Evolutionary conservation across 1,140 invertebrate species (phyloP), one percentile per base, ranked within the genome.

Genomic region (Drosophila tristis): DNA sequence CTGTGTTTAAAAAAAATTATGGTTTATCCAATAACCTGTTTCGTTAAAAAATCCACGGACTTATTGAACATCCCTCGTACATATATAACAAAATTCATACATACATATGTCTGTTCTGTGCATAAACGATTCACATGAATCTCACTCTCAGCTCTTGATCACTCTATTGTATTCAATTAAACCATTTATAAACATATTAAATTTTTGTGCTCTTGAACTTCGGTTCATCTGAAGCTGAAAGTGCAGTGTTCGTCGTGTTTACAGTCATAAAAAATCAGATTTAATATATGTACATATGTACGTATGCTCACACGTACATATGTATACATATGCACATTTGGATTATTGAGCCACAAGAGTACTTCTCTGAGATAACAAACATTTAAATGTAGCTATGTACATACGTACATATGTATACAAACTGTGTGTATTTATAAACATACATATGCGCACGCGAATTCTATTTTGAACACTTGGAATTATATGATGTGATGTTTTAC

Each of bases 161-260:
- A 81, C 82, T 84, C 75, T 74, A 86, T 87, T 87, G 78, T 86
- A 78, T 81, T 86, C 82, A 86, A 86, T 86, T 86, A 87, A 86
- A 67, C 51, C 82, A 87, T 87, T 86, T 78, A 85, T 81, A 78
- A 78, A 78, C 81, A 86, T 86, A 62, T 78, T 82, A 71, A 74
- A 81, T 87, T 86, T 80, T 80, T 86, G 78, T 78, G 81, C 62
- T 86, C 82, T 87, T 86, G 81, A 86, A 87, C 82, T 86, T 86
- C 82, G 78, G 68, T 81, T 78, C 59, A 81, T 50, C 59, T 39
- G 35, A 39, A 39, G 43, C 42, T 54, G 58, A 65, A 81, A 78
- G 48, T 87, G 82, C 81, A 86, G 51, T 62, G 70, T 62, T 79
- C 49, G 59, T 61, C 74, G 70, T 67, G 26, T 23, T 59, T 48